Conservation (phyloP, 2,797 vertebrate genomes). For the Pangasius larnaudii region DNA sequence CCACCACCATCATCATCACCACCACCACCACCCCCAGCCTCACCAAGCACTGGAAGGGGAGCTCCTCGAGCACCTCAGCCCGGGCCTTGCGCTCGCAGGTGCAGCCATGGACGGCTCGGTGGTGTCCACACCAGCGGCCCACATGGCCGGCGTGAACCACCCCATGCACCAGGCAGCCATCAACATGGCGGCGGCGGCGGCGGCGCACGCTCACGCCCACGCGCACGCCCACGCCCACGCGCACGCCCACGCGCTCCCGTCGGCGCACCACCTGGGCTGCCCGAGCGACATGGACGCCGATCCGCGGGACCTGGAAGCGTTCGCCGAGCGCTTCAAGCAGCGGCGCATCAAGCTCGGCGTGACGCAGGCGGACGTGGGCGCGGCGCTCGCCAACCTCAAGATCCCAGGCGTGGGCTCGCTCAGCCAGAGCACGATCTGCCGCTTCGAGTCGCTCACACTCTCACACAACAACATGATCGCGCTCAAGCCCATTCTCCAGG, state of each 20-base stretch:
- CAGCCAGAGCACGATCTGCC: constrained; percentile 93
- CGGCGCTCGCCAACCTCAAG: constrained; percentile 92
- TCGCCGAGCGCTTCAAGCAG: constrained; percentile 97
- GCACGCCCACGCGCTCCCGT: constrained; percentile 82
- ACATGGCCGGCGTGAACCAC: constrained; percentile 97
- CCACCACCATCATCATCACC: constrained; percentile 93
- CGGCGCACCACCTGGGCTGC: constrained; percentile 80
- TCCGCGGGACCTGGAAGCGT: constrained; percentile 95
- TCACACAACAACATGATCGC: constrained; percentile 97
- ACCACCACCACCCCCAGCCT: constrained; percentile 94
- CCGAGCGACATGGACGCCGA: constrained; percentile 97
- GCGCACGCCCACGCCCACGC: constrained; percentile 69
- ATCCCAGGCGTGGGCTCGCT: constrained; percentile 92
- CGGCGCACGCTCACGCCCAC: constrained; percentile 85
- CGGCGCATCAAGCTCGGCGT: constrained; percentile 97
- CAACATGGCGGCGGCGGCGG: constrained; percentile 81
- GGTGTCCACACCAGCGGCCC: constrained; percentile 93
- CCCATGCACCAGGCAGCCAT: constrained; percentile 94
- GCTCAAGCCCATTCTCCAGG: constrained; percentile 94
- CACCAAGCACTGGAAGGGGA: constrained; percentile 96
- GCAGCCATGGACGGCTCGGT: constrained; percentile 90
- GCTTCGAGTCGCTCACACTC: constrained; percentile 91
- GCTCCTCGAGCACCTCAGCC: constrained; percentile 95
- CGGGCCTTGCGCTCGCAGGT: constrained; percentile 88
- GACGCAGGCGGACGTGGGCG: constrained; percentile 95